These are phyloP conservation scores for Andrena marginata DNA, from an alignment of 2,888 invertebrate species.

Conservation along the genomic window DNA sequence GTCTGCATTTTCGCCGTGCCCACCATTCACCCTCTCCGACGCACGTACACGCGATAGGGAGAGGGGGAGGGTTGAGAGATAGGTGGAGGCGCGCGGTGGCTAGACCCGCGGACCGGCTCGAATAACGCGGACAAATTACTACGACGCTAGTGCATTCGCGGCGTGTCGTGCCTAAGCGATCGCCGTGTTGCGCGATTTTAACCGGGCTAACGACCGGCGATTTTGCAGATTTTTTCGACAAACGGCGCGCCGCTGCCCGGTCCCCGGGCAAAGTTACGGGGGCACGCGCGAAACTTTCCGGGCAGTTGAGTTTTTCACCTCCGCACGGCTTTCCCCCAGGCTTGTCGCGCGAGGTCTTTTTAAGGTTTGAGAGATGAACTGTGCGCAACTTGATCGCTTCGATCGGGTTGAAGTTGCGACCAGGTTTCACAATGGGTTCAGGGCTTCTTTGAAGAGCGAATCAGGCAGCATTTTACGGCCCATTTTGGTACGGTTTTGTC, in stretches of 20 bases:
- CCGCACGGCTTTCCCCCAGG: background rate
- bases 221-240: slow-evolving; percentile 69
- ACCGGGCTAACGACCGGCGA: slow-evolving; percentile 69
- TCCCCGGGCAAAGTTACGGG: slow-evolving; percentile 18
- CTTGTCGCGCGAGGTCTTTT: too few species aligned
- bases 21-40: slow-evolving; percentile 66
- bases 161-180: slow-evolving; percentile 73
- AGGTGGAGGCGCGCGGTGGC: slow-evolving; percentile 29
- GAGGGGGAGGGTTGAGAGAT: slow-evolving; percentile 12
- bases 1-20: slow-evolving; percentile 81
- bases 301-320: background rate
- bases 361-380: too few species aligned
- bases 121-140: slow-evolving; percentile 82
- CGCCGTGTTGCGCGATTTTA: slow-evolving; percentile 69
- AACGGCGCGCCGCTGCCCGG: slow-evolving; percentile 46
- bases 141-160: slow-evolving; percentile 78
- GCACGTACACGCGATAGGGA: slow-evolving; percentile 5
- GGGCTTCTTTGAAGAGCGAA: too few species aligned
- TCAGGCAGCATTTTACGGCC: too few species aligned
- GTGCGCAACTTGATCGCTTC: too few species aligned
- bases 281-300: background rate
- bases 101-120: slow-evolving; percentile 77
- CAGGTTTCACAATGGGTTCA: too few species aligned
- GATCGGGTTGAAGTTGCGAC: too few species aligned
- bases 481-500: too few species aligned